phyloP scores from a whole-genome alignment of 2,888 invertebrate genomes.

The Odontocerum albicorne region DNA sequence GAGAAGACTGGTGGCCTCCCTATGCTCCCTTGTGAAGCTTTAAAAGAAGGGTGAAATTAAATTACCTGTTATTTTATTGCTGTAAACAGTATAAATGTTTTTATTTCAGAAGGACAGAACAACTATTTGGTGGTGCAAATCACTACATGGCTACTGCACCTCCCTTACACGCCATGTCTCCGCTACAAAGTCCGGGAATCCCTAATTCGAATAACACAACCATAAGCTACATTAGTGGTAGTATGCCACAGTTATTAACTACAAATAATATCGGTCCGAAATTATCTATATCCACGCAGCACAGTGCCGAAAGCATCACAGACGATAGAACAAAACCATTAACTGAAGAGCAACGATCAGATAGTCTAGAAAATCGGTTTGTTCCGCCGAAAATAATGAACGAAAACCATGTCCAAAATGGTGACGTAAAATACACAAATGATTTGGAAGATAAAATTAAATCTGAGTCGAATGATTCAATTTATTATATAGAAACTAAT shows the following conservation, averaged over 20 bases:
- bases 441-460: not conserved
- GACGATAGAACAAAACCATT: constrained; percentile 15
- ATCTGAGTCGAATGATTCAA: constrained; percentile 5
- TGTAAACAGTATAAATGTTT: no score
- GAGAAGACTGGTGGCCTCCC: no score
- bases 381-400: constrained; percentile 21
- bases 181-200: constrained; percentile 44
- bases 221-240: constrained; percentile 31
- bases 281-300: constrained; percentile 32
- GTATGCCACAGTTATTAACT: constrained; percentile 20
- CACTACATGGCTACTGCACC: constrained; percentile 57
- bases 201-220: constrained; percentile 40
- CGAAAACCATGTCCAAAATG: constrained; percentile 11
- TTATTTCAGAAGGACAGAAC: constrained; percentile 59
- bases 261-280: constrained; percentile 30
- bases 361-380: constrained; percentile 34
- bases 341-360: constrained; percentile 25
- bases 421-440: constrained; percentile 28
- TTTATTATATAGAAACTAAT: constrained; percentile 19
- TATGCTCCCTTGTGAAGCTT: no score
- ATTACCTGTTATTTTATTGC: no score
- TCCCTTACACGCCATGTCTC: constrained; percentile 43
- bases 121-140: constrained; percentile 58
- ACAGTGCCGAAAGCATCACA: constrained; percentile 29
- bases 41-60: no score